phyloP scores from a whole-genome alignment of 2,113 vertebrate species.

The Pelodiscus sinensis region DNA sequence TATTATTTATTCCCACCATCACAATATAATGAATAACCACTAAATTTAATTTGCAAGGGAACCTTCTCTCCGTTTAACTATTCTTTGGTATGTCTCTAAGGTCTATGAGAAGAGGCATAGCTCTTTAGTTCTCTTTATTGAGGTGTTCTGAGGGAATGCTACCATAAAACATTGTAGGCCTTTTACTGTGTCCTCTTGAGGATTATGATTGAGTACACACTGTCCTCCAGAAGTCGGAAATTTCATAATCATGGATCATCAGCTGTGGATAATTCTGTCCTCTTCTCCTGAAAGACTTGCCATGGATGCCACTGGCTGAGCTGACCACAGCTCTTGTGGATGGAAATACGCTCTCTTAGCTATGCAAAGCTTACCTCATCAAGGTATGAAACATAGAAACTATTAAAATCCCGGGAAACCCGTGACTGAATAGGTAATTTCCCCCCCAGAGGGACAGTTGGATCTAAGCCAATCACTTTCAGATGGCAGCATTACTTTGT shows the following conservation, averaged over 20 bases:
- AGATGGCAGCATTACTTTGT: not conserved
- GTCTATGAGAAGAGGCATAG: not conserved
- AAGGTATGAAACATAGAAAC: not conserved
- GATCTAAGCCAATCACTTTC: not conserved
- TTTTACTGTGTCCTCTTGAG: not conserved
- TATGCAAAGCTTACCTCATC: not conserved
- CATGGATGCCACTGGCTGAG: not conserved
- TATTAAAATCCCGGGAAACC: not conserved
- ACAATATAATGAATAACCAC: not conserved
- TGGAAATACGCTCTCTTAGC: not conserved
- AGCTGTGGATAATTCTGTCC: not conserved
- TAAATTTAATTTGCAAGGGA: not conserved
- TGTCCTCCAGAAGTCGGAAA: not conserved
- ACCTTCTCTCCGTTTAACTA: not conserved
- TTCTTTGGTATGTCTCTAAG: not conserved
- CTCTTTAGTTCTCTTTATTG: not conserved
- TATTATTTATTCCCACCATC: not conserved
- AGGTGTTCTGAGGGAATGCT: not conserved
- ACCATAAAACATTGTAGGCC: not conserved
- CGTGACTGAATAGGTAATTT: not conserved
- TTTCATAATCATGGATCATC: not conserved
- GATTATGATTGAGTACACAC: not conserved
- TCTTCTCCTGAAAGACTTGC: not conserved
- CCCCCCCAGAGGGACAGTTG: not conserved
- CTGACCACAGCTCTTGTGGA: not conserved